phyloP scores from a whole-genome alignment of 1,140 invertebrate genomes.

The Brachionus rotundiformis region DNA sequence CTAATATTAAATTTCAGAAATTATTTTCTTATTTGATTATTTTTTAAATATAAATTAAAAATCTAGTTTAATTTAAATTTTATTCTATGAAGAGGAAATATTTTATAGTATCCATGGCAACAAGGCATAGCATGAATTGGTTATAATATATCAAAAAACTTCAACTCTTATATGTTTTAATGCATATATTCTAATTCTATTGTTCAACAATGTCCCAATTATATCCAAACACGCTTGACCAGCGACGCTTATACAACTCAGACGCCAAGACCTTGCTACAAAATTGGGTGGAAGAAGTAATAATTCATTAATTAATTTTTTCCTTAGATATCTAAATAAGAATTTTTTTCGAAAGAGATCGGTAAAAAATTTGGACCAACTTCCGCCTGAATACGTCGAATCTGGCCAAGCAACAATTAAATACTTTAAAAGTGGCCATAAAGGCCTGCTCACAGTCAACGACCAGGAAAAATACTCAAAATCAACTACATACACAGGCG shows the following conservation, averaged over 20 bases:
- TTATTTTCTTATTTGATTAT: too few relatives aligned
- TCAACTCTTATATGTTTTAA: slow-evolving; percentile 14
- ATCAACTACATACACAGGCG: neutral
- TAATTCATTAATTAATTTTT: too few relatives aligned
- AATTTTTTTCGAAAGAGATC: neutral
- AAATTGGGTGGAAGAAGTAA: slow-evolving; percentile 53
- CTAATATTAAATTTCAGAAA: too few relatives aligned
- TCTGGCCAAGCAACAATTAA: slow-evolving; percentile 9
- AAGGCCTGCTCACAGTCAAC: neutral
- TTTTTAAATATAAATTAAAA: too few relatives aligned
- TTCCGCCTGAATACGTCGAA: slow-evolving; percentile 22
- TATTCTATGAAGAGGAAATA: too few relatives aligned
- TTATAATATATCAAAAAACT: neutral
- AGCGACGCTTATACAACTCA: slow-evolving; percentile 7
- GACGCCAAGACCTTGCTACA: slow-evolving; percentile 18
- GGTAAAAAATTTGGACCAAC: slow-evolving; percentile 27
- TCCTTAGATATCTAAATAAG: neutral
- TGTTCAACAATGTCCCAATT: slow-evolving; percentile 9
- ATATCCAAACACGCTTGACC: slow-evolving; percentile 42
- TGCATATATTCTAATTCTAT: slow-evolving; percentile 26
- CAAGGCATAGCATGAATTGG: neutral
- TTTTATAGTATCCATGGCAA: too few relatives aligned
- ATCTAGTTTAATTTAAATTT: too few relatives aligned
- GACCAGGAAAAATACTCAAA: neutral
- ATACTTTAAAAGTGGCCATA: slow-evolving; percentile 41